phyloP scores from a whole-genome alignment of 1,140 invertebrate genomes.

The Brachionus angularis region DNA sequence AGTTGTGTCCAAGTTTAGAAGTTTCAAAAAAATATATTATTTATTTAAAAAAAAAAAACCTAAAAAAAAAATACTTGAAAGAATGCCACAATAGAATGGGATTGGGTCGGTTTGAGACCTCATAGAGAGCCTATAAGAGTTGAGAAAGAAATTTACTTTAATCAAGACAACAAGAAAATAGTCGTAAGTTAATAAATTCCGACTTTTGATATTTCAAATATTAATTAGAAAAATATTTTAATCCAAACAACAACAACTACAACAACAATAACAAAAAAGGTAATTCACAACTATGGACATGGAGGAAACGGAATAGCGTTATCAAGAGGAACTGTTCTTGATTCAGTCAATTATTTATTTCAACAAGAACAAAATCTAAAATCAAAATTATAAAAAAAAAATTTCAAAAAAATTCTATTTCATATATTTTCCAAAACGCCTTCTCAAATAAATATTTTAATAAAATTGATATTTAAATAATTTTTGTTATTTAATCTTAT shows the following conservation, averaged over 20 bases:
- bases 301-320: constrained; percentile 81
- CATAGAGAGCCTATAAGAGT: constrained; percentile 70
- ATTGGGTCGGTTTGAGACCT: constrained; percentile 71
- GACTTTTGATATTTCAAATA: no score
- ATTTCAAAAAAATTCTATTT: constrained; percentile 5
- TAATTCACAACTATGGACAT: constrained; percentile 87
- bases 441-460: no score
- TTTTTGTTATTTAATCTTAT: no score
- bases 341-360: constrained; percentile 67
- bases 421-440: no score
- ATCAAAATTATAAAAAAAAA: constrained; percentile 40
- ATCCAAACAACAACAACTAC: no score
- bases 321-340: constrained; percentile 74
- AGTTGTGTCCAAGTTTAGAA: constrained; percentile 68
- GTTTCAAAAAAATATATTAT: background rate
- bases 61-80: no score
- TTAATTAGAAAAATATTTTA: background rate
- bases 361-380: background rate
- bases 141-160: constrained; percentile 60
- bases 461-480: no score
- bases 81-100: constrained; percentile 57
- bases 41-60: background rate
- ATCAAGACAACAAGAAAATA: constrained; percentile 1
- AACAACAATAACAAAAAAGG: background rate
- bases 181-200: no score